These are phyloP conservation scores for Paraescarpia echinospica DNA, from an alignment of 1,140 invertebrate species.

Conservation along the genomic window DNA sequence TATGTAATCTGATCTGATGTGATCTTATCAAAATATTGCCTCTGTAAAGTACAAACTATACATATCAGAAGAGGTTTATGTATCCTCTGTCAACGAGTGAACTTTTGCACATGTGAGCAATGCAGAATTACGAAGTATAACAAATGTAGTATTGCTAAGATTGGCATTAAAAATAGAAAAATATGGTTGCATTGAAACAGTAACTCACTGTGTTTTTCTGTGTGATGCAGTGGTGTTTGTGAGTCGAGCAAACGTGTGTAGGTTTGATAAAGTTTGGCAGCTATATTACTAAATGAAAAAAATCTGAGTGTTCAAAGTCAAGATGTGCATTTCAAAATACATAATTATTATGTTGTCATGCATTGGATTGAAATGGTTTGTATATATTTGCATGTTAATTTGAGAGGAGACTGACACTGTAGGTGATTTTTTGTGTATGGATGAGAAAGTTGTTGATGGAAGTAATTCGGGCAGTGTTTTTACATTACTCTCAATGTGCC, in stretches of 20 bases:
- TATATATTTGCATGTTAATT: neutral
- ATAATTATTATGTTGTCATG: neutral
- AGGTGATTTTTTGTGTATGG: neutral
- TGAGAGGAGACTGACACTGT: neutral
- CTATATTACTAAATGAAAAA: neutral
- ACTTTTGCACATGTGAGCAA: neutral
- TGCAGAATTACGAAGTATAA: neutral
- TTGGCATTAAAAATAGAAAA: neutral
- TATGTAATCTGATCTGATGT: too few relatives aligned
- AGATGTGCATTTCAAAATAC: neutral
- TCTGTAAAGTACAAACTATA: neutral
- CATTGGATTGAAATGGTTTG: neutral
- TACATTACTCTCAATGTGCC: neutral
- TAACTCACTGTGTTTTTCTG: constrained; percentile 5
- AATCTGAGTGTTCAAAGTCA: neutral
- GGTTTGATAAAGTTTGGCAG: neutral
- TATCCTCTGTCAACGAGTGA: neutral
- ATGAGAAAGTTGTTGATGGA: neutral
- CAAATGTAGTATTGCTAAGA: neutral
- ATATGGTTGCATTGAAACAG: neutral
- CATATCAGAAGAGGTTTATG: neutral
- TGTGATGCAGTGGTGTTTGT: neutral
- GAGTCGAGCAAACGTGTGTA: neutral
- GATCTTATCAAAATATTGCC: neutral
- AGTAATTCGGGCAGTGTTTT: neutral